Base-by-base conservation (phyloP, 1,140 invertebrate genomes). In the Drosophila nasuta region DNA sequence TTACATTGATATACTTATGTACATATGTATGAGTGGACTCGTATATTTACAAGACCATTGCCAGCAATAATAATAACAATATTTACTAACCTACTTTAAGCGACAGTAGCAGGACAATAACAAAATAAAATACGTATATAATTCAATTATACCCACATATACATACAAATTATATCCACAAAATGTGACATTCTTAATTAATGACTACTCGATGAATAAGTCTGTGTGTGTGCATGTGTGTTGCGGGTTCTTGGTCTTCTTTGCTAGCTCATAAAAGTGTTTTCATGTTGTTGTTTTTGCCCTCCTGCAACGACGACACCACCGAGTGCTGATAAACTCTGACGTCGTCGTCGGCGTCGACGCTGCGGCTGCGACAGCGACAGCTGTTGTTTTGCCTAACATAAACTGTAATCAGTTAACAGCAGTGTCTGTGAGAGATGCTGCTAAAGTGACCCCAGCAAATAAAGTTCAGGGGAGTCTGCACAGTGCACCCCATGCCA, bases 151-250 rank as follows among this genome's bases (percentile, higher is more conserved):
- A 41, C 17, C 49, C 49, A 67, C 41, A 43, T 6, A 20, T 7
- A 45, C 3, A 45, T 45, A 45, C 10, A 15, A 13, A 13, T 13
- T 45, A 45, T 30, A 52, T 25, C 52, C 49, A 71, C 38, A 28
- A 51, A 65, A 66, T 67, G 52, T 67, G 74, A 63, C 59, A 72
- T 65, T 70, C 63, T 46, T 60, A 65, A 73, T 74, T 64, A 67
- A 77, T 54, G 64, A 46, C 10, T 49, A 43, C 56, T 58, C n/a
- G 25, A 46, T 35, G 60, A 15, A 28, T 63, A 33, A 10, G 8
- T 33, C 3, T 43, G 38, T 49, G 13, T 56, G 49, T 17, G 51
- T 15, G 51, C 20, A 25, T 64, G 48, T 43, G 56, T 28, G 49
- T n/a, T 54, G 13, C 15, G 17, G 15, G 15, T 63, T 38, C 17